Conservation (phyloP, 2,113 vertebrate species). For the Pica pica region DNA sequence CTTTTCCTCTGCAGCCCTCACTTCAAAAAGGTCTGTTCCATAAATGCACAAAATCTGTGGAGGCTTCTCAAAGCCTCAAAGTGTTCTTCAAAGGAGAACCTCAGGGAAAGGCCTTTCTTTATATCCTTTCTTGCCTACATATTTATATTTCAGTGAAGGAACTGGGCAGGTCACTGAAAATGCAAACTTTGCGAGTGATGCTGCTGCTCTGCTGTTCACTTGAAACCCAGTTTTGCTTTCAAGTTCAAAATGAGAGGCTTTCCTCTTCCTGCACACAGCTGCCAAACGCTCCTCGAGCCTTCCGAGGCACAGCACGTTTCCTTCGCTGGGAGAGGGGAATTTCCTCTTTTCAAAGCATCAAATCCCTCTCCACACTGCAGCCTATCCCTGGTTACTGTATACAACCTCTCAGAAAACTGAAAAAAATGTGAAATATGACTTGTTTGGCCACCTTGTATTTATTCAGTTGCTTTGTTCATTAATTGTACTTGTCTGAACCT, state of each 20-base stretch:
- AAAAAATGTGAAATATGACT: accelerated
- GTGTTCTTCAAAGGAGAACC: neutral
- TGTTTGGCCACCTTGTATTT: neutral
- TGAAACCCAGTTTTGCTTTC: constrained; percentile 32
- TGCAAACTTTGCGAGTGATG: accelerated
- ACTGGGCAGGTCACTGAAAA: neutral
- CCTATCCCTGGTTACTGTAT: neutral
- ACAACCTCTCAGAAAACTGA: neutral
- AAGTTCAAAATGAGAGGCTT: neutral
- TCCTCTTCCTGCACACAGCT: constrained; percentile 35
- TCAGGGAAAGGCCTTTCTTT: neutral
- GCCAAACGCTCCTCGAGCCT: neutral
- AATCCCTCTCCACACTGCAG: neutral
- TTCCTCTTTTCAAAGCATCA: neutral
- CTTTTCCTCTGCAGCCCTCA: neutral
- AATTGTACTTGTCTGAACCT: neutral
- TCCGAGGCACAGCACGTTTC: neutral
- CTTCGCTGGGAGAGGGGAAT: neutral
- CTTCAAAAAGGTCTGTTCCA: neutral
- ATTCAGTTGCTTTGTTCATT: neutral
- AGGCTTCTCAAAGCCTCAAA: too few species aligned
- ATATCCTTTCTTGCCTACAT: neutral
- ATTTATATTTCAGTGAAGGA: neutral
- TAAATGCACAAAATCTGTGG: neutral
- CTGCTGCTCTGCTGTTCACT: neutral